Percentiles rank a stretch among this genome's conserved stretches.
Evolutionary conservation across 2,113 vertebrate species (phyloP).

Genomic region (Petaurus breviceps): DNA sequence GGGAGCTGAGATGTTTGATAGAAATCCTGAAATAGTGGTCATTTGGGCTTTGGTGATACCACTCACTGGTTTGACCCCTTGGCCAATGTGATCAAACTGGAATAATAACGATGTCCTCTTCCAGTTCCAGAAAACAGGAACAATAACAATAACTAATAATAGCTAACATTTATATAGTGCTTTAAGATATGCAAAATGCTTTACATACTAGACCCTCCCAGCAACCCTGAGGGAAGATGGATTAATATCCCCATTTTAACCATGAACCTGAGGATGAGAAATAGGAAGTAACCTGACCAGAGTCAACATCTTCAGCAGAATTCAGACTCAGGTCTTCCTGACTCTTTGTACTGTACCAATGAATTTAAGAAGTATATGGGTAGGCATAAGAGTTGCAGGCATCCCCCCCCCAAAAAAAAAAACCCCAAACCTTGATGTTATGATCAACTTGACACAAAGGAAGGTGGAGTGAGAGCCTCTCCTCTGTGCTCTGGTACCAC

Average conservation of each 20-base stretch:
- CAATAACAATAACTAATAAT: not conserved
- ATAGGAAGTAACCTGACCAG: not conserved
- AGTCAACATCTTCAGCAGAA: not conserved
- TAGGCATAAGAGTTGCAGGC: not conserved
- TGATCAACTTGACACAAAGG: not conserved
- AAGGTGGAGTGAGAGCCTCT: not conserved
- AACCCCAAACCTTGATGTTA: not conserved
- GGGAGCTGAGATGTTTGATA: not conserved
- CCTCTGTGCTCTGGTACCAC: not conserved
- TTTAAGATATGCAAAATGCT: not conserved
- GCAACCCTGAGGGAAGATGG: not conserved
- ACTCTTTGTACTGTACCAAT: not conserved
- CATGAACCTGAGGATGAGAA: not conserved
- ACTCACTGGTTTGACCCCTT: not conserved
- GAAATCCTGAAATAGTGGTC: not conserved
- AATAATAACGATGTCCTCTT: too few relatives aligned
- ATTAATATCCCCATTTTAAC: not conserved
- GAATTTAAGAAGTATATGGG: not conserved
- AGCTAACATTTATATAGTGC: not conserved
- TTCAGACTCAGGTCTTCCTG: not conserved
- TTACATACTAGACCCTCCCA: not conserved
- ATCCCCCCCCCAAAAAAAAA: not conserved
- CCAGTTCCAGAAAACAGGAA: not conserved
- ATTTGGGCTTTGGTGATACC: not conserved
- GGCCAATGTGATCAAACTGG: not conserved